Percentiles rank a stretch among this genome's conserved stretches.
Evolutionary conservation across 2,888 invertebrate species (phyloP).

Genomic region (Eustalomyia histrio): DNA sequence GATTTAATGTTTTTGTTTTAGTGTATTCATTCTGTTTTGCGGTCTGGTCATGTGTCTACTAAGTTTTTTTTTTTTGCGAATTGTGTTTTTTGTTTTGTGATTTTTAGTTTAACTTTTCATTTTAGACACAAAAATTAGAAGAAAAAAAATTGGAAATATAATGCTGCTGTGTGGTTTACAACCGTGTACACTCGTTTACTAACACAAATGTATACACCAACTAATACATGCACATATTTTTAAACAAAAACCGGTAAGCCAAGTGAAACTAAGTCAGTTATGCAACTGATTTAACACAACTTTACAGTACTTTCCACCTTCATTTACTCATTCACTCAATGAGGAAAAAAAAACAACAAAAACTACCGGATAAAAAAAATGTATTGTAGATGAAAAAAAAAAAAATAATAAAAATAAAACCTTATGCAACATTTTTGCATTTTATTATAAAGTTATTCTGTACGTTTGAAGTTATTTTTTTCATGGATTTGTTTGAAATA

Average conservation of each 20-base stretch:
- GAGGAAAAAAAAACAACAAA: neutral
- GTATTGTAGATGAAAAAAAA: neutral
- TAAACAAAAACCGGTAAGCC: slow-evolving; percentile 19
- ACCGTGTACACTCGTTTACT: neutral
- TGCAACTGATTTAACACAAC: slow-evolving; percentile 57
- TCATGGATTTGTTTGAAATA: too few relatives aligned
- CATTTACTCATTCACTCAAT: slow-evolving; percentile 26
- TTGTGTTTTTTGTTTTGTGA: neutral
- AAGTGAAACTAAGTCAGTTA: slow-evolving; percentile 50
- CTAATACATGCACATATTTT: slow-evolving; percentile 18
- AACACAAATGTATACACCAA: slow-evolving; percentile 13
- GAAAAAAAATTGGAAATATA: neutral
- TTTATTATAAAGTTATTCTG: slow-evolving; percentile 11
- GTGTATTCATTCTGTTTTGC: slow-evolving; percentile 57
- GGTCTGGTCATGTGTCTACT: slow-evolving; percentile 73
- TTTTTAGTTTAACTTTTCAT: slow-evolving; percentile 24
- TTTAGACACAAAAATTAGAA: slow-evolving; percentile 2
- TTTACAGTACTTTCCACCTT: slow-evolving; percentile 39
- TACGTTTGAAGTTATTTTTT: too few relatives aligned
- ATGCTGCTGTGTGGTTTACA: slow-evolving; percentile 16
- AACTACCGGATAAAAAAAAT: slow-evolving; percentile 1
- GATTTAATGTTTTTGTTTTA: slow-evolving; percentile 46
- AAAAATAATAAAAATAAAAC: neutral
- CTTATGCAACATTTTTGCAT: slow-evolving; percentile 19
- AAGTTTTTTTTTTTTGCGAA: slow-evolving; percentile 65